Evolutionary conservation across 1,140 invertebrate genomes (phyloP).

Genomic region (Melanaphis sacchari): DNA sequence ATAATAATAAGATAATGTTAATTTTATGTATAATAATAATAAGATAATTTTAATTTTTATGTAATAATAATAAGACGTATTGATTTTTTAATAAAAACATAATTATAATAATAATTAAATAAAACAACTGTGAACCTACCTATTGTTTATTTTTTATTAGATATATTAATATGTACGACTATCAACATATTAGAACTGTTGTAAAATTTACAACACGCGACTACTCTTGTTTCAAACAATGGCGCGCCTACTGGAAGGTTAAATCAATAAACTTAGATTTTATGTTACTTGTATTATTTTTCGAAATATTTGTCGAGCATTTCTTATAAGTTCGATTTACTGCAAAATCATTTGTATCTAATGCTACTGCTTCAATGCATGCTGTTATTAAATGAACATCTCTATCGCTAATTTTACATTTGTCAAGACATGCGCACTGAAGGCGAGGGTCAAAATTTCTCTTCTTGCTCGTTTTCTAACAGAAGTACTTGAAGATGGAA

Average conservation of each 20-base stretch:
- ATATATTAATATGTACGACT: background rate
- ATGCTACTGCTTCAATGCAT: no score
- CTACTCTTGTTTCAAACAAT: background rate
- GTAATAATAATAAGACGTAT: background rate
- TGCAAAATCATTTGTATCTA: background rate
- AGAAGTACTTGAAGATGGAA: background rate
- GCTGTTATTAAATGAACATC: no score
- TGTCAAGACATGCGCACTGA: no score
- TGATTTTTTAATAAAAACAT: background rate
- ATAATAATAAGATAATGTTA: no score
- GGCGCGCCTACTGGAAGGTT: background rate
- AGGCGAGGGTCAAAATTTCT: no score
- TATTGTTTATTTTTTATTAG: background rate
- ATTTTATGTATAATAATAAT: no score
- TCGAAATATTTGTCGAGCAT: background rate
- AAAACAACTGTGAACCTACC: background rate
- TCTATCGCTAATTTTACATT: no score
- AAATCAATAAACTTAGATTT: slow-evolving; percentile 33
- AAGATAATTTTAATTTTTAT: background rate
- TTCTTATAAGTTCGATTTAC: background rate
- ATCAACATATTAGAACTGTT: background rate
- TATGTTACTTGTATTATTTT: slow-evolving; percentile 27
- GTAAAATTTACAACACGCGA: background rate
- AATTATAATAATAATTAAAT: background rate
- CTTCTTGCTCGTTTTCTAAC: background rate